These are phyloP conservation scores for Brachionus calyciflorus DNA, from an alignment of 1,140 invertebrate species.

Conservation along the genomic window DNA sequence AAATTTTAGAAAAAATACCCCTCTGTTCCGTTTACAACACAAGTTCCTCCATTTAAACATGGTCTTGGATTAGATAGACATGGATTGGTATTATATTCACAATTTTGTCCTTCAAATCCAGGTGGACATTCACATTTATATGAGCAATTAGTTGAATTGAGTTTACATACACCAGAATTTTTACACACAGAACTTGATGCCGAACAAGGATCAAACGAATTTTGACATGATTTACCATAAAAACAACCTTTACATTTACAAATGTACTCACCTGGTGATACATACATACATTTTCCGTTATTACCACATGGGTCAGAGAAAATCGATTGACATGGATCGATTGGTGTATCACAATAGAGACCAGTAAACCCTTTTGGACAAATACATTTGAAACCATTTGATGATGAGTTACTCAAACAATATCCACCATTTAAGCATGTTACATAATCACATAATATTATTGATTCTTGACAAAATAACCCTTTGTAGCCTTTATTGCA, in stretches of 20 bases:
- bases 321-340: conserved; percentile 55
- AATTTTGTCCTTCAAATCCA: conserved; percentile 46
- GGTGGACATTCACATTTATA: conserved; percentile 48
- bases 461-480: neutral
- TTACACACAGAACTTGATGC: neutral
- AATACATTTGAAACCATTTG: conserved; percentile 51
- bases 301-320: neutral
- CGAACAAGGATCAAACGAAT: conserved; percentile 18
- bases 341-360: conserved; percentile 13
- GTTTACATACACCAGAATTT: conserved; percentile 3
- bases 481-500: conserved; percentile 28
- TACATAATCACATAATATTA: conserved; percentile 30
- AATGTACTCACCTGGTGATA: conserved; percentile 10
- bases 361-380: conserved; percentile 49
- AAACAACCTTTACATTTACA: conserved; percentile 42
- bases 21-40: conserved; percentile 65
- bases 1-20: conserved; percentile 79
- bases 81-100: conserved; percentile 20
- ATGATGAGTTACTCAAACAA: conserved; percentile 48
- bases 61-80: conserved; percentile 65
- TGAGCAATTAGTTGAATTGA: neutral
- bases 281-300: conserved; percentile 10
- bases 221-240: conserved; percentile 47
- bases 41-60: conserved; percentile 51
- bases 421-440: conserved; percentile 47